These are phyloP conservation scores for Maconellicoccus hirsutus DNA, from an alignment of 1,140 invertebrate genomes.

Conservation along the genomic window DNA sequence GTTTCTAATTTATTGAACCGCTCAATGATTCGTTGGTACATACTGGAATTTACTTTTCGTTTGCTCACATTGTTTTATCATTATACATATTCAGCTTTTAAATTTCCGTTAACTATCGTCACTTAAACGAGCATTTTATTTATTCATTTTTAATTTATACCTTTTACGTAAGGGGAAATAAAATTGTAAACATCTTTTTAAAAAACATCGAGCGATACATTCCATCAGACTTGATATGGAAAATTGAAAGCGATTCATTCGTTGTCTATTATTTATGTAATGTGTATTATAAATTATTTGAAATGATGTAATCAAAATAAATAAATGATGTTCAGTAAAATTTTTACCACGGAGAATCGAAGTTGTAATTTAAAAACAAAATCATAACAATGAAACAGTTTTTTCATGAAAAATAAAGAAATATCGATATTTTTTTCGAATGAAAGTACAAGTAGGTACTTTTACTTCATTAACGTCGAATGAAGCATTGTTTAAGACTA, in stretches of 20 bases:
- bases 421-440: no score
- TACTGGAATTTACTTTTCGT: not conserved
- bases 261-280: not conserved
- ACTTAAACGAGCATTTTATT: not conserved
- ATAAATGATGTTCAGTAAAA: not conserved
- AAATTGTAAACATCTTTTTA: not conserved
- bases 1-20: constrained; percentile 57
- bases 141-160: not conserved
- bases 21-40: not conserved
- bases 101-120: not conserved
- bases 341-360: not conserved
- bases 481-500: no score
- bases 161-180: not conserved
- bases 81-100: not conserved
- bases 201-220: not conserved
- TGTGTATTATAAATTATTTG: not conserved
- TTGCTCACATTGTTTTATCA: not conserved
- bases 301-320: not conserved
- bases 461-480: no score
- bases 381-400: no score
- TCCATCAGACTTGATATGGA: not conserved
- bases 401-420: no score
- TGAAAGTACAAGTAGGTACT: no score
- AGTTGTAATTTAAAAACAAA: no score
- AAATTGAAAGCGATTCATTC: not conserved